Evolutionary conservation across 2,888 invertebrate genomes (phyloP).

Genomic region (Ganaspis brasiliensis): DNA sequence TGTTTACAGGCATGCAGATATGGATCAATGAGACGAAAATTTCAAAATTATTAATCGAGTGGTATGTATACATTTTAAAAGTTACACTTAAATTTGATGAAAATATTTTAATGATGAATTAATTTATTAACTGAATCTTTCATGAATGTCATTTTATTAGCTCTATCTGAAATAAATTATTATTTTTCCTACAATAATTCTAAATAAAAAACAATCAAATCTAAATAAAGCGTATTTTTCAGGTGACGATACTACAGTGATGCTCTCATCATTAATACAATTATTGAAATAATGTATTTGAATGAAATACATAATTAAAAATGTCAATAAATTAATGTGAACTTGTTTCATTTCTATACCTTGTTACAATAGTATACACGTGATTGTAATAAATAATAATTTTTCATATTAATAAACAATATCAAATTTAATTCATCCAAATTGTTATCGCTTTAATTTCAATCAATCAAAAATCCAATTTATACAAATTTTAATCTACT

Average conservation of each 20-base stretch:
- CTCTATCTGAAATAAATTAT: slow-evolving; percentile 72
- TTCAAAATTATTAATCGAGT: background rate
- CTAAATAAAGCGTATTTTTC: background rate
- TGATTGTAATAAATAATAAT: too few species aligned
- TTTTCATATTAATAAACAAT: too few species aligned
- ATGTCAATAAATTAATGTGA: too few species aligned
- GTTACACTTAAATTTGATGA: background rate
- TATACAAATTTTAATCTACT: too few species aligned
- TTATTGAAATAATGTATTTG: too few species aligned
- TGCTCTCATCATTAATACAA: too few species aligned
- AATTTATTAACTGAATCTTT: slow-evolving; percentile 65
- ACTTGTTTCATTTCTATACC: too few species aligned
- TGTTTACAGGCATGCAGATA: slow-evolving; percentile 4
- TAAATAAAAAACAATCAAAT: background rate
- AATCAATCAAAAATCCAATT: too few species aligned
- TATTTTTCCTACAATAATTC: background rate
- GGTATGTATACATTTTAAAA: slow-evolving; percentile 25
- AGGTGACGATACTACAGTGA: background rate
- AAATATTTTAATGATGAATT: slow-evolving; percentile 50
- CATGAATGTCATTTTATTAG: slow-evolving; percentile 74
- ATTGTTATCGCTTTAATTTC: too few species aligned
- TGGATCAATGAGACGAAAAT: background rate
- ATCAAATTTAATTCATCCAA: too few species aligned
- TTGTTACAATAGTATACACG: too few species aligned
- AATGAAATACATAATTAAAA: too few species aligned